phyloP scores from a whole-genome alignment of 2,113 vertebrate genomes.

The Brachyhypopomus occidentalis region DNA sequence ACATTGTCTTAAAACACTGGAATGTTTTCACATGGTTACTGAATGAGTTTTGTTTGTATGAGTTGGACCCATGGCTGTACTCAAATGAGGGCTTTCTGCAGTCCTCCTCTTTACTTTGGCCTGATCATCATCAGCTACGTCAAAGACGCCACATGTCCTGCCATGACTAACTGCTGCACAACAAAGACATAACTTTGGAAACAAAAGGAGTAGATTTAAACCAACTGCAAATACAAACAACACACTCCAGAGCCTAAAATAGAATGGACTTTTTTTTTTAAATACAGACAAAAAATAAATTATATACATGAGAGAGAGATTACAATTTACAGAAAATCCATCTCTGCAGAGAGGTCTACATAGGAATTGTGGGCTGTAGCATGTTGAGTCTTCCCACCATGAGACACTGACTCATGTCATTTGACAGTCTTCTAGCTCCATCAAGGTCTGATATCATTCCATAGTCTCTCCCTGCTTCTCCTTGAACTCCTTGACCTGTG shows the following conservation, averaged over 20 bases:
- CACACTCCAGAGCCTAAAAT: neutral
- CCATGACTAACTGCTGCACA: too few relatives aligned
- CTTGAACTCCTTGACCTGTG: slow-evolving; percentile 76
- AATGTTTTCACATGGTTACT: neutral
- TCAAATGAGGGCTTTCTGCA: neutral
- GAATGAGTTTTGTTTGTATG: neutral
- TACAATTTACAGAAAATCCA: neutral
- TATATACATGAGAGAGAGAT: too few relatives aligned
- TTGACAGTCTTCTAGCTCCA: neutral
- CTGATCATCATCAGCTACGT: too few relatives aligned
- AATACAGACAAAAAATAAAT: neutral
- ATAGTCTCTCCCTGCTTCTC: slow-evolving; percentile 73
- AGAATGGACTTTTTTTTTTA: too few relatives aligned
- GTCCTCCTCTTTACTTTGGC: neutral
- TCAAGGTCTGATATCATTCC: slow-evolving; percentile 67
- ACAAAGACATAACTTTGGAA: neutral
- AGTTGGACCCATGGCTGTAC: neutral
- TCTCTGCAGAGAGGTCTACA: neutral
- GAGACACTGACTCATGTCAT: neutral
- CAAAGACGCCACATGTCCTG: too few relatives aligned
- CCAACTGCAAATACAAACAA: neutral
- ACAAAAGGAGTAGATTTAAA: neutral
- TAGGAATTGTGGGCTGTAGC: neutral
- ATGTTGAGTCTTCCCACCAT: neutral
- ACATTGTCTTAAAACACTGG: neutral